Evolutionary conservation across 2,888 invertebrate species (phyloP).

Genomic region (Chloromyia formosa): DNA sequence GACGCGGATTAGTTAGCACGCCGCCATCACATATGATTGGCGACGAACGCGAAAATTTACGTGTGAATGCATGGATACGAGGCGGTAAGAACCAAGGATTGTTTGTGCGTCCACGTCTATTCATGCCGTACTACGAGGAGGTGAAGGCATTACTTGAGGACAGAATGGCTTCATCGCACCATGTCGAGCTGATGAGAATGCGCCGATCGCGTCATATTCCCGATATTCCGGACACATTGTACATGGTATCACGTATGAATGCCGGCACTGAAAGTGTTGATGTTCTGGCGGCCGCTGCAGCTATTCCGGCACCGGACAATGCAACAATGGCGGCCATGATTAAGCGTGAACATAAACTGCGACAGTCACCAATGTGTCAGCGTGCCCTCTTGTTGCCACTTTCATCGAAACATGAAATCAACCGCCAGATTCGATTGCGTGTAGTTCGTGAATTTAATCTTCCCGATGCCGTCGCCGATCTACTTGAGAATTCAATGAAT

Average conservation of each 20-base stretch:
- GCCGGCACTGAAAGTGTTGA: constrained; percentile 68
- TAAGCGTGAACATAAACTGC: constrained; percentile 84
- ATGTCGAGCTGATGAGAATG: constrained; percentile 76
- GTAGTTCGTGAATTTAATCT: constrained; percentile 94
- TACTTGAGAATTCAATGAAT: constrained; percentile 69
- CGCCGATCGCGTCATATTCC: constrained; percentile 77
- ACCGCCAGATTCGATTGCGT: constrained; percentile 81
- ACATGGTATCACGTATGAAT: constrained; percentile 75
- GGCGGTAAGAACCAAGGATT: constrained; percentile 76
- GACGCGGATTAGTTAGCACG: constrained; percentile 78
- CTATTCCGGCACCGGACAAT: constrained; percentile 79
- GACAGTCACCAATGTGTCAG: constrained; percentile 80
- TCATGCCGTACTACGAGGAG: constrained; percentile 95
- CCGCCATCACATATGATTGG: constrained; percentile 88
- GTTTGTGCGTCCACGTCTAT: constrained; percentile 85
- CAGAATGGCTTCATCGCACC: constrained; percentile 75
- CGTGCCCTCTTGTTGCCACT: constrained; percentile 79
- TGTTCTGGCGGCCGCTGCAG: constrained; percentile 72
- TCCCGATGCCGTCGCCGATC: constrained; percentile 86
- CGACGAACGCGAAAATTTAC: constrained; percentile 71
- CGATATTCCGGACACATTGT: constrained; percentile 91
- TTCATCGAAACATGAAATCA: constrained; percentile 80
- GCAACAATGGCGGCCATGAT: constrained; percentile 81
- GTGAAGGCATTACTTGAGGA: constrained; percentile 87
- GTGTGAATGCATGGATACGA: constrained; percentile 83